A percentile compares a stretch with the other conserved stretches of the same genome.
phyloP scores from a whole-genome alignment of 2,888 invertebrate genomes.

The Hanleya hanleyi region DNA sequence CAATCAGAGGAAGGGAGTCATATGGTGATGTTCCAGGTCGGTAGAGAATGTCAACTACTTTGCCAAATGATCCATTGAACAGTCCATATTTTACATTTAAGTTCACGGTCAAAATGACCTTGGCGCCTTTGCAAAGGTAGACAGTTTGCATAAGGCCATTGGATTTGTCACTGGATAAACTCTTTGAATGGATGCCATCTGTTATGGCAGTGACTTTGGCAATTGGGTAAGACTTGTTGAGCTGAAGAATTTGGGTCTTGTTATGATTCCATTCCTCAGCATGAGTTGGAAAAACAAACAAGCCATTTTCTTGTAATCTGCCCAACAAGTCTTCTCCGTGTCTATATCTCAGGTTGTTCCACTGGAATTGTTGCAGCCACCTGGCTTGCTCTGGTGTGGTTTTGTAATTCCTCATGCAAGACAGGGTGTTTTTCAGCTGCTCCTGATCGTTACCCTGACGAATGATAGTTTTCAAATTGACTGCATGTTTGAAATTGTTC shows the following conservation, averaged over 20 bases:
- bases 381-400: constrained; percentile 5
- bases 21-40: constrained; percentile 20
- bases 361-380: constrained; percentile 24
- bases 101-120: constrained; percentile 38
- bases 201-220: constrained; percentile 27
- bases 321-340: constrained; percentile 2
- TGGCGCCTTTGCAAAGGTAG: constrained; percentile 26
- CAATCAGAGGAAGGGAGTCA: constrained; percentile 33
- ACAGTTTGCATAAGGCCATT: constrained; percentile 26
- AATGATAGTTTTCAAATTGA: constrained; percentile 11
- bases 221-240: constrained; percentile 25
- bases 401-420: constrained; percentile 4
- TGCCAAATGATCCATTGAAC: constrained; percentile 38
- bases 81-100: constrained; percentile 35
- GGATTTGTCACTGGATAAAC: constrained; percentile 24
- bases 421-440: not conserved
- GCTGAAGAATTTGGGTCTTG: constrained; percentile 15
- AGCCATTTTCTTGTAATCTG: constrained; percentile 4
- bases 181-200: constrained; percentile 25
- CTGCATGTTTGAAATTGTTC: constrained; percentile 14
- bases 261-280: constrained; percentile 32
- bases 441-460: constrained; percentile 13
- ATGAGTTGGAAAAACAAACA: constrained; percentile 27
- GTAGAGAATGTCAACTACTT: constrained; percentile 40
- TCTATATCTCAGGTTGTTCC: not conserved